Base-by-base conservation (phyloP, 2,113 vertebrate species). In the Ranitomeya variabilis region DNA sequence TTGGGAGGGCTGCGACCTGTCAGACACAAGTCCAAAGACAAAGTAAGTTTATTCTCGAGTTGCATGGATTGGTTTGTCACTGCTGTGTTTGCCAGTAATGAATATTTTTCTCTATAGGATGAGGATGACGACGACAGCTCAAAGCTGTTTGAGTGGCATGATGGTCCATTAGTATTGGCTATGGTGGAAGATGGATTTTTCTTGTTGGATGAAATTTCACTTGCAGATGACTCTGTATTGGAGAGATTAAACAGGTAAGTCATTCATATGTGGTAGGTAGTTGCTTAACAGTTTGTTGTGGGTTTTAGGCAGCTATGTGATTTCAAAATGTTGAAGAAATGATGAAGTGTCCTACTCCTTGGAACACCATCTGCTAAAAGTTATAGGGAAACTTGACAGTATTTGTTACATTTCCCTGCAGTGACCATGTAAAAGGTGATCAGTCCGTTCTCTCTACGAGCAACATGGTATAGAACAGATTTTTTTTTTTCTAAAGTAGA, bases 221-320 rank as follows among this genome's bases (percentile, higher is more conserved):
- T 99, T 90, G 98, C 98, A 45, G 98, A 99, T 54, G 98, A 99
- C 91, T 99, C 98, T 0, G 98, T 99, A 21, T 92, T 99, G 62
- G 98, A 99, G 93, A 95, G 98, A 92, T 97, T 99, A 74, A 99
- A 99, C 93, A 99, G 98, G 98, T 99, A 91, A 5, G 80, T 3
- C 2, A 23, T 77, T 64, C 7, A 52, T 19, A 1, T 2, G 8
- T 51, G 8, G 12, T 23, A 66, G 31, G 9, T 26, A 21, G 8
- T 15, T n/a, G 16, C 23, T 26, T 80, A 19, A 57, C 21, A 21
- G 76, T 54, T 19, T 12, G 3, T n/a, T 26, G 23, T 0, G 7
- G 55, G 14, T 15, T 67, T n/a, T 18, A 7, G 7, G 10, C 45
- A 15, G 11, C 16, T 16, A 51, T 11, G 1, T 76, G 15, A 76